Evolutionary conservation across 53 echinoderm and acorn worm species (phyloP).

Genomic region (Zoroaster sp.): DNA sequence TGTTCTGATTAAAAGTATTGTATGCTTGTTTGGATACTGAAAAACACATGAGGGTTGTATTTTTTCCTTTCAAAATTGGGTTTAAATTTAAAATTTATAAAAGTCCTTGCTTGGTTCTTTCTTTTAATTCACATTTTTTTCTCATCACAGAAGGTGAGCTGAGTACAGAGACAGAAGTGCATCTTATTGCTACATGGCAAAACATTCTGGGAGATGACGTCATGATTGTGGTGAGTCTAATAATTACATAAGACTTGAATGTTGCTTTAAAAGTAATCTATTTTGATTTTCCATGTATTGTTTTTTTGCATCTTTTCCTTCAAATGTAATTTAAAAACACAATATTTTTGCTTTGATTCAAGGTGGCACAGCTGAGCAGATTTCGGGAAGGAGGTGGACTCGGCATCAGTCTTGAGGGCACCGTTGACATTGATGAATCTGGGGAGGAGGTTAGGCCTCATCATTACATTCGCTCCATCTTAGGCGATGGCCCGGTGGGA

Average conservation of each 20-base stretch:
- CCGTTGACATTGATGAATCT: conserved; percentile 93
- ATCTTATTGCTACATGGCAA: conserved; percentile 75
- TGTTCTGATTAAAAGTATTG: neutral
- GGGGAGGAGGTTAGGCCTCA: conserved; percentile 91
- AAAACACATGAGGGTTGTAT: too few relatives aligned
- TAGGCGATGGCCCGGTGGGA: conserved; percentile 88
- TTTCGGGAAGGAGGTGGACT: conserved; percentile 86
- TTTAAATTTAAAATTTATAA: neutral
- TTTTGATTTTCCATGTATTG: neutral
- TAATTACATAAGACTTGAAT: neutral
- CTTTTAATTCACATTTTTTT: too few relatives aligned
- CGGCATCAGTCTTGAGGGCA: conserved; percentile 94
- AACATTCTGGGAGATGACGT: conserved; percentile 72
- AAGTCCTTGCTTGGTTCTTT: neutral
- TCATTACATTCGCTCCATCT: conserved; percentile 91
- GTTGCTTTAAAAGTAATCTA: too few relatives aligned
- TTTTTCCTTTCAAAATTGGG: too few relatives aligned
- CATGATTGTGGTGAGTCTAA: conserved; percentile 72
- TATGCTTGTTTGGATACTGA: too few relatives aligned
- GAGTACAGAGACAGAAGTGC: conserved; percentile 61
- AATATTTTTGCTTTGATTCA: neutral
- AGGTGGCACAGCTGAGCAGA: conserved; percentile 86
- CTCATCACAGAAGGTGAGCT: conserved; percentile 71
- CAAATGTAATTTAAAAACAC: neutral
- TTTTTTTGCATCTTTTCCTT: neutral